Base-by-base conservation (phyloP, 2,888 invertebrate genomes). In the Actias luna region DNA sequence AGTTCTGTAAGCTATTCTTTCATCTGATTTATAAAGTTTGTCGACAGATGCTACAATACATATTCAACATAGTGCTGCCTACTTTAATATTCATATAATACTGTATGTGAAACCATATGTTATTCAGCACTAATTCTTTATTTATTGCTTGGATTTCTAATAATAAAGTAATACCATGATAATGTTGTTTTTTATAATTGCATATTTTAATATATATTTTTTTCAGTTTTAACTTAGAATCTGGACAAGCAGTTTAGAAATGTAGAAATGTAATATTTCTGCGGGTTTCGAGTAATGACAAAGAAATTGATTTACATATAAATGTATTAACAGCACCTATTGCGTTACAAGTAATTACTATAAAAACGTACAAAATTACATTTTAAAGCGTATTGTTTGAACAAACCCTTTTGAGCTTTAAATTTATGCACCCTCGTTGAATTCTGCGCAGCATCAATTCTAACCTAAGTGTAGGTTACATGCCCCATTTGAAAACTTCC, bases 401-500 rank as follows among this genome's bases (percentile, higher is more conserved):
- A 72, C 80, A 82, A 87, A 89, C 88, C 92, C 90, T 85, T 89
- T 88, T 75, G 79, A 80, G 82, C 83, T 71, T 70, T 76, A 90
- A 92, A 92, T 87, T 89, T 92, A 92, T 89, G 85, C 92, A 92
- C 92, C 92, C 89, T 83, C 71, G 76, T 74, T 78, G 77, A 50
- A 50, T 50, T 50, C 46, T 76, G 70, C 74, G 76, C 77, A 83
- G 88, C 90, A 85, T 88, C 89, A 85, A 87, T 87, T 87, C 61
- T 50, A 50, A 61, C 57, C 86, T 89, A 92, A 92, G 91, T 92
- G 87, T 92, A 89, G 91, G 92, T 92, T 92, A 92, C 89, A 92
- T 91, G 91, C 90, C 87, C 90, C 90, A 92, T 92, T 92, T 90
- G 85, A 84, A 90, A 83, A 88, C 85, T 91, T 92, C 92, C 92